A percentile compares a stretch with the other conserved stretches of the same genome.
These are phyloP conservation scores for Chaetops frenatus DNA, from an alignment of 2,113 vertebrate genomes.

Conservation along the genomic window DNA sequence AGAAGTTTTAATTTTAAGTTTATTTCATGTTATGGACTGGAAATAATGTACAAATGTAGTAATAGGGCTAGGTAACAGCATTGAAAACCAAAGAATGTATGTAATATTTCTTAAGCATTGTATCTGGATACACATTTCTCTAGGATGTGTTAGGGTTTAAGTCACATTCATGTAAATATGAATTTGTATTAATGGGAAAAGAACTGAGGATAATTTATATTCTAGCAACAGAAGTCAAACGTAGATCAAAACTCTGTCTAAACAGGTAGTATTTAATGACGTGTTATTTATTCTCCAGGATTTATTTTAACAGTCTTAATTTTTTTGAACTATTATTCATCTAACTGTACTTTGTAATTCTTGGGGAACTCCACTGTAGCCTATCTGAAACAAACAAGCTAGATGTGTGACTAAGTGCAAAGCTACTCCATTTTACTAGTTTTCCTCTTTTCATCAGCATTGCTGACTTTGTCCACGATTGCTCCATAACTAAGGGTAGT, in stretches of 20 bases:
- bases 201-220: background rate
- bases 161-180: background rate
- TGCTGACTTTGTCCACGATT: background rate
- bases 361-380: background rate
- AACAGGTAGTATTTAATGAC: slow-evolving; percentile 48
- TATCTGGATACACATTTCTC: background rate
- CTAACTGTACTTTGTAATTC: background rate
- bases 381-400: background rate
- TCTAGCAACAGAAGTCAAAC: slow-evolving; percentile 14
- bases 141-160: background rate
- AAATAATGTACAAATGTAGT: background rate
- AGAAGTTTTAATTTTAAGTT: background rate
- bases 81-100: background rate
- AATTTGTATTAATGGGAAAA: background rate
- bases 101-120: background rate
- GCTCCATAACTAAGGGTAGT: background rate
- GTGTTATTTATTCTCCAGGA: slow-evolving; percentile 32
- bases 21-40: background rate
- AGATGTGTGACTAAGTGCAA: background rate
- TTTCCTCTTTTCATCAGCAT: background rate
- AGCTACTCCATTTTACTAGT: background rate
- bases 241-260: slow-evolving; percentile 39
- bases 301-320: slow-evolving; percentile 51
- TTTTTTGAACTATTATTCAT: background rate
- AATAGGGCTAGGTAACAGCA: background rate